Percentiles rank a stretch among this genome's conserved stretches.
These are phyloP conservation scores for Aphis gossypii DNA, from an alignment of 1,140 invertebrate genomes.

Conservation along the genomic window DNA sequence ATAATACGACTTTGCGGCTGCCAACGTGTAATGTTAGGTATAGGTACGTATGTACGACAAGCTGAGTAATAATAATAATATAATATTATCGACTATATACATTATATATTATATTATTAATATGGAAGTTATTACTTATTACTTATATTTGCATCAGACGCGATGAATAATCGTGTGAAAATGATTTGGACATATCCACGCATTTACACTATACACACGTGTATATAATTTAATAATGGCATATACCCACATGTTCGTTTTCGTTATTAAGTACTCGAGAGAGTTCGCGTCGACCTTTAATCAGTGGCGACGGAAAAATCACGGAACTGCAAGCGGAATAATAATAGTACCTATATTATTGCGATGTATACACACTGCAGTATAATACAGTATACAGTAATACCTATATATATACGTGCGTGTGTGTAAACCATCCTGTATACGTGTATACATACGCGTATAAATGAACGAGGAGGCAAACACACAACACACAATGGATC, in stretches of 20 bases:
- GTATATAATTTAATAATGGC: neutral
- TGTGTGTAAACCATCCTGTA: neutral
- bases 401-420: too few relatives aligned
- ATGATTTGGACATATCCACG: constrained; percentile 23
- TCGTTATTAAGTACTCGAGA: constrained; percentile 18
- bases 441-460: neutral
- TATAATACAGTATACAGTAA: neutral
- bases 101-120: constrained; percentile 28
- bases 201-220: neutral
- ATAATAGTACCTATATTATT: neutral
- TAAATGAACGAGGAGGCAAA: neutral
- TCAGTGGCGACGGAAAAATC: neutral
- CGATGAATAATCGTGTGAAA: constrained; percentile 57
- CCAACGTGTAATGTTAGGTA: neutral
- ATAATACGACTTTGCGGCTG: neutral
- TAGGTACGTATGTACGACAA: neutral
- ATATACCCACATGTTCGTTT: neutral
- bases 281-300: neutral
- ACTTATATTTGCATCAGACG: constrained; percentile 23
- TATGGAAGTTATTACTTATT: neutral
- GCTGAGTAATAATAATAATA: neutral
- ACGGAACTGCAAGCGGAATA: neutral
- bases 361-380: neutral
- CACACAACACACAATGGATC: neutral
- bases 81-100: neutral